These are phyloP conservation scores for Apis dorsata DNA, from an alignment of 1,140 invertebrate species.

Conservation along the genomic window DNA sequence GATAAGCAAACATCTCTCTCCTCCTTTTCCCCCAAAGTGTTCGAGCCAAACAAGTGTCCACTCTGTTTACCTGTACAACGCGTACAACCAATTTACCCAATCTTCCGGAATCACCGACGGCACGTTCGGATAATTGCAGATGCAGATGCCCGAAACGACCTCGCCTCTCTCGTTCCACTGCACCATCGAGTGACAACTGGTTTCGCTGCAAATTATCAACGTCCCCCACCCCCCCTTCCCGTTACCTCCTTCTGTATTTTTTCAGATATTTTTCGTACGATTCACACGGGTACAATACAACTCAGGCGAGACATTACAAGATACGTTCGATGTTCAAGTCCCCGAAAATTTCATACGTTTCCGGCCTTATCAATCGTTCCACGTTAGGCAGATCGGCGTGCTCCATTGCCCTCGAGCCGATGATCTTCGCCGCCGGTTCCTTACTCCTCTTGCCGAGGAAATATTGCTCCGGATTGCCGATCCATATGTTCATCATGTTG, in stretches of 20 bases:
- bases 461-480: neutral
- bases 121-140: constrained; percentile 80
- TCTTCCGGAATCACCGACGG: constrained; percentile 77
- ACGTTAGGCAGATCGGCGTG: constrained; percentile 51
- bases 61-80: constrained; percentile 78
- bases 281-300: no score
- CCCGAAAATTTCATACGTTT: constrained; percentile 59
- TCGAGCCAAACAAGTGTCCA: neutral
- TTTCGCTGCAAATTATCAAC: constrained; percentile 73
- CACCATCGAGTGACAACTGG: constrained; percentile 74
- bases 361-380: constrained; percentile 23
- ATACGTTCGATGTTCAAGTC: constrained; percentile 49
- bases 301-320: constrained; percentile 39
- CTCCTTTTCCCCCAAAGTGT: neutral
- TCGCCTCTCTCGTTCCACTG: constrained; percentile 75
- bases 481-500: neutral
- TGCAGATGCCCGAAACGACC: constrained; percentile 78
- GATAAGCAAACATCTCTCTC: neutral
- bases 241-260: neutral
- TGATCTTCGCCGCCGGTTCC: neutral
- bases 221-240: neutral
- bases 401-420: constrained; percentile 32
- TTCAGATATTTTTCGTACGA: neutral
- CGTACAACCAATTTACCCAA: constrained; percentile 80
- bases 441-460: neutral